Evolutionary conservation across 2,113 vertebrate genomes (phyloP).

Genomic region (Sapajus apella): DNA sequence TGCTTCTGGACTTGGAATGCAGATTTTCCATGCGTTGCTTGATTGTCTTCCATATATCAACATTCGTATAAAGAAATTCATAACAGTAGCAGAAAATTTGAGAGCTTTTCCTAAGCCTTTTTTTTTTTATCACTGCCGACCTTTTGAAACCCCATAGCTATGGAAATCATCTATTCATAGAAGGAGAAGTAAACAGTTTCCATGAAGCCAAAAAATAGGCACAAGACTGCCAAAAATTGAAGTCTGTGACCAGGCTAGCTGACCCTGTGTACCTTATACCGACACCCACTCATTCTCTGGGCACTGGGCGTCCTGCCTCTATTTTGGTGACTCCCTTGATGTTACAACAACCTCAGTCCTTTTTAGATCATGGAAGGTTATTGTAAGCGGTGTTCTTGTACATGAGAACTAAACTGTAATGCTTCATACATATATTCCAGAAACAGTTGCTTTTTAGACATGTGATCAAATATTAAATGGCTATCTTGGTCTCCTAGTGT

Average conservation of each 20-base stretch:
- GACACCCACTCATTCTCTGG: accelerated
- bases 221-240: neutral
- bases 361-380: neutral
- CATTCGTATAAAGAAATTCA: conserved; percentile 44
- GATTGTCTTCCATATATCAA: conserved; percentile 55
- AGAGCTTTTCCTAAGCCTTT: conserved; percentile 37
- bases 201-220: conserved; percentile 34
- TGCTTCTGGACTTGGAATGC: conserved; percentile 59
- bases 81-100: neutral
- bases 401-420: neutral
- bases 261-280: accelerated
- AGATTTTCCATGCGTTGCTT: conserved; percentile 70
- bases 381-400: neutral
- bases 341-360: neutral
- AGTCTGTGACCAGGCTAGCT: neutral
- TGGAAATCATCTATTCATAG: conserved; percentile 66
- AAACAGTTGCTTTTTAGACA: neutral
- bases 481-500: neutral
- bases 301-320: accelerated
- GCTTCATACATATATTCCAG: neutral
- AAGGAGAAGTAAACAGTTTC: conserved; percentile 71
- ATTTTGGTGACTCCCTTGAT: neutral
- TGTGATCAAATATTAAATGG: neutral
- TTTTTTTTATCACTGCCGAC: conserved; percentile 22
- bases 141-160: conserved; percentile 73